A percentile compares a stretch with the other conserved stretches of the same genome.
These are phyloP conservation scores for Hestina assimilis DNA, from an alignment of 1,140 invertebrate genomes.

Conservation along the genomic window DNA sequence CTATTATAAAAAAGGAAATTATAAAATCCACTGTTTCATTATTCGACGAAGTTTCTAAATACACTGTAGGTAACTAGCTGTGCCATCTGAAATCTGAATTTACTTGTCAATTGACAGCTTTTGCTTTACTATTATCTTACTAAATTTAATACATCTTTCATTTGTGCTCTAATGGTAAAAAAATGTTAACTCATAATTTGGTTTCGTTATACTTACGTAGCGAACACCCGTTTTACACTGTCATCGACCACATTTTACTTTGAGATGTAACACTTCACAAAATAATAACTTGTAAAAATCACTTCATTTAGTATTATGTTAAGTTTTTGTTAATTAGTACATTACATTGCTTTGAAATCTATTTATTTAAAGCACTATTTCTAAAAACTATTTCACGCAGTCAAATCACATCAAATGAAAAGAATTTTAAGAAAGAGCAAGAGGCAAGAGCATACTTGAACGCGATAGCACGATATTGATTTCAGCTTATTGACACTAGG, in stretches of 20 bases:
- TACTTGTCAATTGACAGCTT: constrained; percentile 61
- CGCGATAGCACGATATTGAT: constrained; percentile 33
- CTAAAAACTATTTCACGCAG: constrained; percentile 53
- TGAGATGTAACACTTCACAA: constrained; percentile 52
- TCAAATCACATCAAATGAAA: constrained; percentile 52
- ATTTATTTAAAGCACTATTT: constrained; percentile 51
- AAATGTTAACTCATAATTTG: constrained; percentile 37
- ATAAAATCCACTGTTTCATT: constrained; percentile 26
- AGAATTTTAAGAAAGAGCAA: constrained; percentile 61
- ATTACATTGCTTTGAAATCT: constrained; percentile 46
- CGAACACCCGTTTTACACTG: constrained; percentile 66
- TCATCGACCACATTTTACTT: constrained; percentile 74
- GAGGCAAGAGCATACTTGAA: constrained; percentile 42
- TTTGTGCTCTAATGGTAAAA: neutral
- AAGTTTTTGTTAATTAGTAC: constrained; percentile 36
- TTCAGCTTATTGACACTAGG: constrained; percentile 28
- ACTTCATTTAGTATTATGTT: constrained; percentile 28
- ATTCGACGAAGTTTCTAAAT: constrained; percentile 28
- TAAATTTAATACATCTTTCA: constrained; percentile 32
- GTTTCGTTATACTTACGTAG: constrained; percentile 72
- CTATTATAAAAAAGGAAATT: constrained; percentile 22
- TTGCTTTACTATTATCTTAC: constrained; percentile 58
- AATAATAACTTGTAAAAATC: constrained; percentile 39
- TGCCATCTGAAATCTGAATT: constrained; percentile 45
- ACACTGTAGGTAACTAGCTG: constrained; percentile 24